Evolutionary conservation across 2,888 invertebrate species (phyloP).

Genomic region (Shargacucullia verbasci): DNA sequence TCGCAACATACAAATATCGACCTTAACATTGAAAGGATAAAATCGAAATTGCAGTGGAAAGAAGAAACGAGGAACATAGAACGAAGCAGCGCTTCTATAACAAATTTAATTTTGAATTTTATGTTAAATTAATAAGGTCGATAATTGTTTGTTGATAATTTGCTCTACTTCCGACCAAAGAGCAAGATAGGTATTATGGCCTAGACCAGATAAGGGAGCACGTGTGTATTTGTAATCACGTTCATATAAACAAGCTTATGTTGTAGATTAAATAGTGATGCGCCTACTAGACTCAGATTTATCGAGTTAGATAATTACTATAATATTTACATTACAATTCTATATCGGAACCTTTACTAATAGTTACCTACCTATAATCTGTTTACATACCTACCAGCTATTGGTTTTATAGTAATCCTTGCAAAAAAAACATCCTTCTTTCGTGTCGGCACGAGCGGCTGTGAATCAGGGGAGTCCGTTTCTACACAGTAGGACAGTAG

Average conservation of each 20-base stretch:
- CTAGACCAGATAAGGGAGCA: constrained; percentile 32
- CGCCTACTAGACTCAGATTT: constrained; percentile 2
- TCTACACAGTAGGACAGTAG: constrained; percentile 34
- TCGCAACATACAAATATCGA: constrained; percentile 7
- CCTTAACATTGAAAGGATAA: rapidly evolving
- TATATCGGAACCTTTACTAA: no score
- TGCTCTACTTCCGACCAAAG: constrained; percentile 16
- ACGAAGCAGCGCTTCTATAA: constrained; percentile 2
- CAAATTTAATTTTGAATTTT: constrained; percentile 26
- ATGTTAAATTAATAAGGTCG: neutral
- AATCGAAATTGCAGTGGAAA: neutral
- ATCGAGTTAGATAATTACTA: no score
- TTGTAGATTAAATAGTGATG: constrained; percentile 7
- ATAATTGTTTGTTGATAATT: constrained; percentile 17
- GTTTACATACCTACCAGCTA: no score
- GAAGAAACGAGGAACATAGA: neutral
- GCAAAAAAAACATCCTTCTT: no score
- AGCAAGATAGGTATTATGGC: constrained; percentile 19
- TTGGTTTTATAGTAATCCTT: no score
- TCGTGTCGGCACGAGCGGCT: no score
- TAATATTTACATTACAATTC: no score
- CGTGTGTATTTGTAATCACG: constrained; percentile 38
- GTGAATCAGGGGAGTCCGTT: constrained; percentile 36
- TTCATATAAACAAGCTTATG: constrained; percentile 22
- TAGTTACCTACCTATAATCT: no score